Base-by-base conservation (phyloP, 2,888 invertebrate species). In the Hipparchia semele region DNA sequence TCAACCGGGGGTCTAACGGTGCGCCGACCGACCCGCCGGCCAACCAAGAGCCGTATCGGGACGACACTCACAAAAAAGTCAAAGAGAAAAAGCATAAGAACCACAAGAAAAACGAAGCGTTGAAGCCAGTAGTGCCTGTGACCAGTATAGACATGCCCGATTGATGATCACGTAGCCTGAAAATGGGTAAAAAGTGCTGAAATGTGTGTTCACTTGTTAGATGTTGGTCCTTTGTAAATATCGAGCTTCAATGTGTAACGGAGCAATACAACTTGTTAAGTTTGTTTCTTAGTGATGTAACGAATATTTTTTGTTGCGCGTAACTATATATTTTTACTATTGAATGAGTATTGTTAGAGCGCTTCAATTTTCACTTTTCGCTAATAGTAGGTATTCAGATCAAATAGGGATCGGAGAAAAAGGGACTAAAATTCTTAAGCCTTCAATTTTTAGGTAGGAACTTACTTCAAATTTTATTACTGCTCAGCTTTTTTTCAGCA, bases 121-220 rank as follows among this genome's bases (percentile, higher is more conserved):
- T 96, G 88, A 98, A 98, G 89, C 98, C 98, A 74, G 97, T 98
- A 78, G 96, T 98, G 94, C 98, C 98, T 84, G 97, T 98, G 79
- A 95, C 98, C 73, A 97, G 97, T 81, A 98, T 98, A 90, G 98
- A 98, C 87, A 96, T 98, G 95, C 98, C 98, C 56, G 98, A 98
- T 95, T 98, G 96, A 97, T 80, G 51, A 9, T 72, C 2, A 39
- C 13, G 23, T 13, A 12, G 0, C 49, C 46, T 61, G 10, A 70
- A n/a, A 23, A 45, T 6, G 56, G 69, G 65, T 67, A 10, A 13
- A 13, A 54, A 62, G 73, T 71, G 72, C 59, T 81, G 59, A 59
- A 73, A 73, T 62, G 86, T 90, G 92, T 92, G 92, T 91, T 91
- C 90, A 90, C 85, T 88, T 81, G 83, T 85, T 87, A 86, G 67